Evolutionary conservation across 2,888 invertebrate genomes (phyloP).

Genomic region (Dinocampus coccinellae): DNA sequence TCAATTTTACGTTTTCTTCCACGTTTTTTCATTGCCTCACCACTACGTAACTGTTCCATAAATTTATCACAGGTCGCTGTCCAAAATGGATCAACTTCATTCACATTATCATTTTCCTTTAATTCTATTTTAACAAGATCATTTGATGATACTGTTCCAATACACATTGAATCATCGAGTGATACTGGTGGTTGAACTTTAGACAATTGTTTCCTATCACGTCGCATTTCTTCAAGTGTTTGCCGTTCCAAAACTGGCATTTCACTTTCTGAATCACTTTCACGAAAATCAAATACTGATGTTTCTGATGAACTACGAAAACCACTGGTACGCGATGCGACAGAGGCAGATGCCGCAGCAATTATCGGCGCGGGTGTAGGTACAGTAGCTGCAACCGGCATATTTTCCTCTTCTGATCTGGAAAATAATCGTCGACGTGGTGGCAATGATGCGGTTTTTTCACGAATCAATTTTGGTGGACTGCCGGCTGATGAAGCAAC

Average conservation of each 20-base stretch:
- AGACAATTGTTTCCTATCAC: slow-evolving; percentile 73
- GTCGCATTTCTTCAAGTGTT: slow-evolving; percentile 76
- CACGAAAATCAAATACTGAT: slow-evolving; percentile 77
- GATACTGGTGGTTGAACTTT: slow-evolving; percentile 74
- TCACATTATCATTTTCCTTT: slow-evolving; percentile 63
- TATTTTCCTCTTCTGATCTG: slow-evolving; percentile 72
- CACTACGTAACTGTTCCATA: slow-evolving; percentile 79
- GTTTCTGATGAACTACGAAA: slow-evolving; percentile 75
- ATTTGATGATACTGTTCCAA: slow-evolving; percentile 59
- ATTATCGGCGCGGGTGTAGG: slow-evolving; percentile 58
- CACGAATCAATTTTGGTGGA: slow-evolving; percentile 71
- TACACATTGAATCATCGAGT: slow-evolving; percentile 62
- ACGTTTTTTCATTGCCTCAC: slow-evolving; percentile 73
- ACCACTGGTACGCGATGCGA: slow-evolving; percentile 70
- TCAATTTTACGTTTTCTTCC: slow-evolving; percentile 71
- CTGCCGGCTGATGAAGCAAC: slow-evolving; percentile 64
- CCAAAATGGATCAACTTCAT: slow-evolving; percentile 73
- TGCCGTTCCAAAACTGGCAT: slow-evolving; percentile 76
- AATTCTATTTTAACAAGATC: slow-evolving; percentile 65
- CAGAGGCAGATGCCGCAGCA: slow-evolving; percentile 53
- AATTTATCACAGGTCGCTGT: slow-evolving; percentile 82
- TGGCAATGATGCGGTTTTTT: slow-evolving; percentile 62
- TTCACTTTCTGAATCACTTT: slow-evolving; percentile 76
- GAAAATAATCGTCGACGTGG: slow-evolving; percentile 74
- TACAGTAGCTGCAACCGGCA: slow-evolving; percentile 49